Percentiles rank a stretch among this genome's conserved stretches.
These are phyloP conservation scores for Platanista minor DNA, from an alignment of 2,113 vertebrate species.

Conservation along the genomic window DNA sequence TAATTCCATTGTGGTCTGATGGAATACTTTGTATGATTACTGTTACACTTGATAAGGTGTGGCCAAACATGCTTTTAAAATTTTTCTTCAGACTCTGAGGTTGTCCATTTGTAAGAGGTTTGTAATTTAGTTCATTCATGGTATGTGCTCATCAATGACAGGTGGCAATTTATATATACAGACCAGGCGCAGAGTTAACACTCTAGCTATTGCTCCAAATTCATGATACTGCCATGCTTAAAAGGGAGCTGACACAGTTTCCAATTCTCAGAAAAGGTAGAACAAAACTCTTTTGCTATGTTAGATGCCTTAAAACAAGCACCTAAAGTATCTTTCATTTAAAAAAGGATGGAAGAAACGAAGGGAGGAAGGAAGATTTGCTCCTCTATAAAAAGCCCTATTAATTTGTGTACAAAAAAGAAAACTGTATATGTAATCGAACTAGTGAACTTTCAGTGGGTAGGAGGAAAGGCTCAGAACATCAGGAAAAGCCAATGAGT, in stretches of 20 bases:
- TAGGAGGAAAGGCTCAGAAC: neutral
- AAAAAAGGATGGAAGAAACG: neutral
- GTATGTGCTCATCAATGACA: neutral
- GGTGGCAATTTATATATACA: neutral
- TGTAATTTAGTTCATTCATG: neutral
- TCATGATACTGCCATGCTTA: neutral
- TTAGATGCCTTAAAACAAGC: neutral
- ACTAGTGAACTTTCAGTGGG: neutral
- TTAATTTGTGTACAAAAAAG: neutral
- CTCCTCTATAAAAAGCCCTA: neutral
- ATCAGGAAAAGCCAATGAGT: neutral
- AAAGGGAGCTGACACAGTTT: neutral
- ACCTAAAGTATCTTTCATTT: neutral
- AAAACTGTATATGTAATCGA: neutral
- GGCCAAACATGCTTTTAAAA: neutral
- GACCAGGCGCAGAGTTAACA: neutral
- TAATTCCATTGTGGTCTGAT: neutral
- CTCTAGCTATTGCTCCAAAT: neutral
- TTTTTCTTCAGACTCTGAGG: neutral
- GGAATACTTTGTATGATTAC: neutral
- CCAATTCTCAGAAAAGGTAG: neutral
- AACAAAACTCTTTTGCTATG: neutral
- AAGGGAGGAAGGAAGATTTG: neutral
- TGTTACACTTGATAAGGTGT: neutral
- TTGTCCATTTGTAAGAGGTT: neutral